A percentile compares a stretch with the other conserved stretches of the same genome.
Evolutionary conservation across 1,140 invertebrate genomes (phyloP).

Genomic region (Dendrolimus kikuchii): DNA sequence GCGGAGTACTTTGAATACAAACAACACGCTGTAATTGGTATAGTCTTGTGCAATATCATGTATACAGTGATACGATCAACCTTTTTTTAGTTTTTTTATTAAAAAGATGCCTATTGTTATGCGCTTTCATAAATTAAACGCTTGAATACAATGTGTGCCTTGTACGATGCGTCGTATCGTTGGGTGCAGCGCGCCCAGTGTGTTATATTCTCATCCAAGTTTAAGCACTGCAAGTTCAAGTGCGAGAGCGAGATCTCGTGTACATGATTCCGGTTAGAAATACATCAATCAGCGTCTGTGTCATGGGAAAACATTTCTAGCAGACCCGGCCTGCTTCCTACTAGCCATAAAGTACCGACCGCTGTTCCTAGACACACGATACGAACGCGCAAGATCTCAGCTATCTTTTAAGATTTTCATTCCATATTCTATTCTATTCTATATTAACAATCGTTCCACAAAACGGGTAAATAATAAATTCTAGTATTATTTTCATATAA

Average conservation of each 20-base stretch:
- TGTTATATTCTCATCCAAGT: conserved; percentile 17
- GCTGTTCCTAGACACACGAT: conserved; percentile 10
- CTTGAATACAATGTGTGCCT: no score
- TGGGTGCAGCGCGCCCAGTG: conserved; percentile 4
- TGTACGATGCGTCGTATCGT: background rate
- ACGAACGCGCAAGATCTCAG: no score
- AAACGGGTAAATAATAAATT: conserved; percentile 1
- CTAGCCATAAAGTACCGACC: conserved; percentile 45
- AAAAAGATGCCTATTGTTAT: background rate
- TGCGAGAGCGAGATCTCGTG: conserved; percentile 38
- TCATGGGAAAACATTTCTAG: conserved; percentile 52
- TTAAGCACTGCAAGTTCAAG: conserved; percentile 40
- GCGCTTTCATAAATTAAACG: no score
- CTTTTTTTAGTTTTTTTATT: background rate
- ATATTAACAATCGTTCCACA: background rate
- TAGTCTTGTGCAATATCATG: conserved; percentile 23
- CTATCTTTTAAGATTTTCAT: background rate
- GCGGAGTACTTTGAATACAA: conserved; percentile 41
- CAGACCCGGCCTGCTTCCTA: conserved; percentile 38
- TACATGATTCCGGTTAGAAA: conserved; percentile 39
- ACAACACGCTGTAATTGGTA: conserved; percentile 45
- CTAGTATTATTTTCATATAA: background rate
- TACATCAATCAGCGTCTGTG: conserved; percentile 40
- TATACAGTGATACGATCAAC: conserved; percentile 13
- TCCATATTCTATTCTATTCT: background rate